These are phyloP conservation scores for Elymnias hypermnestra DNA, from an alignment of 1,140 invertebrate species.

Conservation along the genomic window DNA sequence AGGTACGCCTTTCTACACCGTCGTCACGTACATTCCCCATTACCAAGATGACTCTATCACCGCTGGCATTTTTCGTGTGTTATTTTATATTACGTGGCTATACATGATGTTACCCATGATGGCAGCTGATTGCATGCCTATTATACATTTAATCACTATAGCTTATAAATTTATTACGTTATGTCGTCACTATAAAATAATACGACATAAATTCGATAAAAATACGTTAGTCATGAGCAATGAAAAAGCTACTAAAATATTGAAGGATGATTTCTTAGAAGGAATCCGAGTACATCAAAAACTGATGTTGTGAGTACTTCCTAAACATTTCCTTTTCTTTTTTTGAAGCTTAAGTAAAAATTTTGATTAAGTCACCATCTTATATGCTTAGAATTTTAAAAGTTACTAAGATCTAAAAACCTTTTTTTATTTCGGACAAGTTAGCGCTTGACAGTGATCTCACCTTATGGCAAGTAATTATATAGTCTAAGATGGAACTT, in stretches of 20 bases:
- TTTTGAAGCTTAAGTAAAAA: too few relatives aligned
- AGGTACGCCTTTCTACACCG: conserved; percentile 60
- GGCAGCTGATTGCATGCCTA: conserved; percentile 61
- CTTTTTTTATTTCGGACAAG: too few relatives aligned
- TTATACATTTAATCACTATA: conserved; percentile 57
- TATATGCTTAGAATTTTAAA: too few relatives aligned
- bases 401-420: neutral
- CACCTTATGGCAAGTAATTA: neutral
- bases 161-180: conserved; percentile 54
- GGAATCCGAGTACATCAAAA: conserved; percentile 60
- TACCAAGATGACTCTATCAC: conserved; percentile 41
- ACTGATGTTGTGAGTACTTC: conserved; percentile 46
- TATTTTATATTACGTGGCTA: conserved; percentile 59
- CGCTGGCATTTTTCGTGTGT: conserved; percentile 41
- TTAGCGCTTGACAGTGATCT: too few relatives aligned
- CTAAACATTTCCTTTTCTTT: too few relatives aligned
- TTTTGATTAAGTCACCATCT: too few relatives aligned
- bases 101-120: conserved; percentile 70
- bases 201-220: conserved; percentile 38
- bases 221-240: conserved; percentile 18
- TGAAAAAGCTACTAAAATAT: conserved; percentile 25
- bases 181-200: conserved; percentile 41
- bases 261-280: conserved; percentile 41
- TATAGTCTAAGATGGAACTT: too few relatives aligned
- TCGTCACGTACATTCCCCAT: conserved; percentile 53